Base-by-base conservation (phyloP, 2,888 invertebrate genomes). In the Caenorhabditis sp. region DNA sequence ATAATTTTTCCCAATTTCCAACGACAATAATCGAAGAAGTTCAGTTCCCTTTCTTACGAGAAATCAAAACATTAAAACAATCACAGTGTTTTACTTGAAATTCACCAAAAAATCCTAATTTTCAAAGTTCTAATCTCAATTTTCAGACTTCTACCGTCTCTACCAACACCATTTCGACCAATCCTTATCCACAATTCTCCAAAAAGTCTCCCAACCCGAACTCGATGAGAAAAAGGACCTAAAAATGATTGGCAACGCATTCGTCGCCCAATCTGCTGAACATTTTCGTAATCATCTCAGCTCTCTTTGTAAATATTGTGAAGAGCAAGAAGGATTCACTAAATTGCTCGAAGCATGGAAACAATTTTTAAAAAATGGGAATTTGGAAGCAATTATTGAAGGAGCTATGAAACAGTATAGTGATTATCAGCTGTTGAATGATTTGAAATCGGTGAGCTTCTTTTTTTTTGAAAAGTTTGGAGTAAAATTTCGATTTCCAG, bases 131-230 rank as follows among this genome's bases (percentile, higher is more conserved):
- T n/a, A n/a, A n/a, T n/a, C n/a, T 10, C 31, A 31, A 4, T 7
- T 60, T 71, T 38, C 31, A 72, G 74, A 75, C 25, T 75, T 75
- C 63, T 67, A 67, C 31, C 75, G 75, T 17, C 67, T 75, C 31
- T 75, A 70, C 31, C 75, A 75, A 36, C 70, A 65, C 21, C 75
- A 75, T 59, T 67, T 75, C 57, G 75, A 75, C 20, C 75, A 75
- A 43, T 67, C 67, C 0, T 63, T 75, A 14, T 23, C 49, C 23
- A 17, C 50, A 3, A 38, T 68, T 5, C 54, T 72, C 5, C 49
- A 57, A n/a, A 65, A 65, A 21, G 43, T 20, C 26, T 20, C 27
- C 14, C 8, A 60, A 20, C 66, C 63, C 0, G 63, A 52, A 20
- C 56, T 36, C 2, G 62, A 67, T 17, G 63, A 66, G 53, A 59